Percentiles rank a stretch among this genome's conserved stretches.
Evolutionary conservation across 2,113 vertebrate species (phyloP).

Genomic region (Macroglossus sobrinus): DNA sequence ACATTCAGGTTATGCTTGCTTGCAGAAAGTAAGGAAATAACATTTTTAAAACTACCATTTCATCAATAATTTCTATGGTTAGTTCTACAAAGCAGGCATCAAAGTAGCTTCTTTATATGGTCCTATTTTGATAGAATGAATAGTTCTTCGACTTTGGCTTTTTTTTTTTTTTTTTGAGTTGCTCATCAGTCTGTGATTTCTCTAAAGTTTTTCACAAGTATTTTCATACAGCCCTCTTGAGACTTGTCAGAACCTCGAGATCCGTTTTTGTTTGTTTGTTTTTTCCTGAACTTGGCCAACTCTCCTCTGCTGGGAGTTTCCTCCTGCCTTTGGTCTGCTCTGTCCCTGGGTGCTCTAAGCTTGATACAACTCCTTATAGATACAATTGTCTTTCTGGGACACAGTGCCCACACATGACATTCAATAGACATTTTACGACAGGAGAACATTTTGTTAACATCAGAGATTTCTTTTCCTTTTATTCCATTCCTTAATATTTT

Average conservation of each 20-base stretch:
- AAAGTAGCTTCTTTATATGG: not conserved
- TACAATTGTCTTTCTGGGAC: not conserved
- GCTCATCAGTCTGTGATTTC: not conserved
- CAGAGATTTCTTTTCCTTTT: conserved; percentile 9
- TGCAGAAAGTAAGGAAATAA: not conserved
- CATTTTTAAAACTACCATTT: not conserved
- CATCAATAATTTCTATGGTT: not conserved
- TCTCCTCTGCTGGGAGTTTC: not conserved
- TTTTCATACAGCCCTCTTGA: not conserved
- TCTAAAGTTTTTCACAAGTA: not conserved
- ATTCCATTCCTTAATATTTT: not conserved
- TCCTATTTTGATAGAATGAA: not conserved
- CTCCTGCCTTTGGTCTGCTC: not conserved
- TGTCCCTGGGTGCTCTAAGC: not conserved
- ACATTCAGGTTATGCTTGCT: not conserved
- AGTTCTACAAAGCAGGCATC: not conserved
- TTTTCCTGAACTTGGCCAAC: not conserved
- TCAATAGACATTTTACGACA: not conserved
- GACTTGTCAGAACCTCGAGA: not conserved
- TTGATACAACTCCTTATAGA: not conserved
- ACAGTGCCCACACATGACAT: not conserved
- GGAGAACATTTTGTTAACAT: not conserved
- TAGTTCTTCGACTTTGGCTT: not conserved
- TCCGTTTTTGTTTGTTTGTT: conserved; percentile 15
- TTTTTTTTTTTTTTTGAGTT: not conserved